Conservation (phyloP, 2,888 invertebrate genomes). For the Odontomyia ornata region DNA sequence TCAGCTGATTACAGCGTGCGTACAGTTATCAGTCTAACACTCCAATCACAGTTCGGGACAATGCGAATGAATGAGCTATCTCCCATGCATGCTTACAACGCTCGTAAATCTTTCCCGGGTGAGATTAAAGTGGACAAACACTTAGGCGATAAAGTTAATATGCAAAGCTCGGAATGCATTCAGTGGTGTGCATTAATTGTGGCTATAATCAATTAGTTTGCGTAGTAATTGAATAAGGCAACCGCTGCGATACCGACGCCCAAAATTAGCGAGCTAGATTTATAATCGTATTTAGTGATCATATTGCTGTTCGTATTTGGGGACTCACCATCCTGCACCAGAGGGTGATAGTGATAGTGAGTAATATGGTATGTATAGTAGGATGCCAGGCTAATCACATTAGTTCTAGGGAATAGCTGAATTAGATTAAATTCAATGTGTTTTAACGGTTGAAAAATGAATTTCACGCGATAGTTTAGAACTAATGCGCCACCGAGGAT, state of each 20-base stretch:
- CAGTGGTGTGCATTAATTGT: constrained; percentile 26
- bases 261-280: constrained; percentile 1
- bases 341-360: background rate
- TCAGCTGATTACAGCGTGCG: background rate
- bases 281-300: constrained; percentile 8
- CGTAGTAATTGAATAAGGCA: constrained; percentile 19
- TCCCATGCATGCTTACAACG: background rate
- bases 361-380: background rate
- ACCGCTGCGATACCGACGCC: background rate
- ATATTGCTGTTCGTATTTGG: background rate
- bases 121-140: constrained; percentile 39
- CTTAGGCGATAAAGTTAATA: constrained; percentile 38
- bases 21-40: constrained; percentile 1
- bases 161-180: constrained; percentile 24
- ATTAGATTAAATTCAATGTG: too few relatives aligned
- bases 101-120: constrained; percentile 22
- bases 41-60: constrained; percentile 16
- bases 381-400: background rate
- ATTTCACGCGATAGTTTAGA: too few relatives aligned
- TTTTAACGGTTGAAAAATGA: too few relatives aligned
- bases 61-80: constrained; percentile 22
- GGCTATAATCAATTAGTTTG: constrained; percentile 34
- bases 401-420: too few relatives aligned
- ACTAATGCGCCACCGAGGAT: too few relatives aligned
- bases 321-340: background rate